A percentile compares a stretch with the other conserved stretches of the same genome.
Conservation (phyloP, 2,888 invertebrate genomes). For the Eupelmus urozonus region DNA sequence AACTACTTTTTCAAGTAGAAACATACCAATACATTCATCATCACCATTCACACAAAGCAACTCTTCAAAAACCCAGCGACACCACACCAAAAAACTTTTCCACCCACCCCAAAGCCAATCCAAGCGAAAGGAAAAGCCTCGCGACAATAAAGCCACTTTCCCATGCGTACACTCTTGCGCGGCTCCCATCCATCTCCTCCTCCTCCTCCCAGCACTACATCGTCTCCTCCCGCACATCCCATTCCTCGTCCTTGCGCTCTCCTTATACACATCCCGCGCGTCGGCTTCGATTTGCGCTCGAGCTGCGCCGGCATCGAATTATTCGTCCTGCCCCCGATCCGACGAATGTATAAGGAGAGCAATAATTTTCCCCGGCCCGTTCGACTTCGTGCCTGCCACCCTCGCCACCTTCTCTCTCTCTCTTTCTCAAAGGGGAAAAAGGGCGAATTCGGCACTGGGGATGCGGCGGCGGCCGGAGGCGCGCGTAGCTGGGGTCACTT, state of each 20-base stretch:
- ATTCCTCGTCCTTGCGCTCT: not conserved
- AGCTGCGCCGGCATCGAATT: conserved; percentile 64
- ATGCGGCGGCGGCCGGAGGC: conserved; percentile 62
- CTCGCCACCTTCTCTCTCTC: conserved; percentile 36
- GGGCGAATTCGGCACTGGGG: conserved; percentile 63
- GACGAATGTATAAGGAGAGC: conserved; percentile 75
- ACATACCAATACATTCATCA: too few species aligned
- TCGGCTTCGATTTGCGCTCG: conserved; percentile 57
- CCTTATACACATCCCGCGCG: conserved; percentile 34
- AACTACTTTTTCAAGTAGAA: too few species aligned
- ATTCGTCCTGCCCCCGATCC: conserved; percentile 69
- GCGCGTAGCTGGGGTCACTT: conserved; percentile 70
- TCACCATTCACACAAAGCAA: too few species aligned
- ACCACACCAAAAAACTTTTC: too few species aligned
- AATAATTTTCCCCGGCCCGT: conserved; percentile 72
- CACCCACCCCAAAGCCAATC: too few species aligned
- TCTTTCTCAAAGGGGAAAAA: conserved; percentile 60
- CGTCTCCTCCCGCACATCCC: conserved; percentile 1
- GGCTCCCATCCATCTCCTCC: conserved; percentile 49
- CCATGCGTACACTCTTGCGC: conserved; percentile 40
- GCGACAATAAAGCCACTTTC: conserved; percentile 52
- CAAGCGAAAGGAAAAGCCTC: conserved; percentile 23
- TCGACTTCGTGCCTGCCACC: conserved; percentile 1
- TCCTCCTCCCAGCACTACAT: not conserved
- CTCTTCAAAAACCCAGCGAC: too few species aligned